Percentiles rank a stretch among this genome's conserved stretches.
These are phyloP conservation scores for Phasia obesa DNA, from an alignment of 2,888 invertebrate species.

Conservation along the genomic window DNA sequence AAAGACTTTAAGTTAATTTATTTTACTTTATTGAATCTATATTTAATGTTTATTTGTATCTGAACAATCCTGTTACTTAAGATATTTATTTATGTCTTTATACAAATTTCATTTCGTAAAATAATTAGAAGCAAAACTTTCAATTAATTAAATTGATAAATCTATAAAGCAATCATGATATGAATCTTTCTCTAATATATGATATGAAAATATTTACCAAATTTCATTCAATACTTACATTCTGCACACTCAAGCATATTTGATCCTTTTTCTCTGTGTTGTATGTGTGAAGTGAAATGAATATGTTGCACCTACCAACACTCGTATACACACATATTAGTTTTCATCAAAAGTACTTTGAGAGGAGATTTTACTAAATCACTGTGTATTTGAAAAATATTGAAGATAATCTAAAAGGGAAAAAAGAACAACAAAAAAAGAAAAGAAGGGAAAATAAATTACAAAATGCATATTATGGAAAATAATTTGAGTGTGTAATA, in stretches of 20 bases:
- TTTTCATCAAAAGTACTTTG: slow-evolving; percentile 50
- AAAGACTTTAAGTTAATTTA: no score
- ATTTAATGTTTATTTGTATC: no score
- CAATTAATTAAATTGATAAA: slow-evolving; percentile 40
- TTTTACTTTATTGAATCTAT: no score
- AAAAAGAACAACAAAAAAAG: slow-evolving; percentile 15
- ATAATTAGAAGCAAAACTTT: slow-evolving; percentile 8
- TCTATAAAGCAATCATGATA: slow-evolving; percentile 11
- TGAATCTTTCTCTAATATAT: slow-evolving; percentile 5
- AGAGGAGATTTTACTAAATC: slow-evolving; percentile 60
- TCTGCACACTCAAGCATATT: neutral
- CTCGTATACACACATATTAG: slow-evolving; percentile 27
- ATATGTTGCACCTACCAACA: slow-evolving; percentile 18
- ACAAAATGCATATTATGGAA: slow-evolving; percentile 21
- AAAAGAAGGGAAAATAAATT: slow-evolving; percentile 37
- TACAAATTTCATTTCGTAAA: neutral
- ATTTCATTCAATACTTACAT: neutral
- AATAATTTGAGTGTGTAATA: neutral
- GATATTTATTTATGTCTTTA: neutral
- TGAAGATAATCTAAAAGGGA: slow-evolving; percentile 15
- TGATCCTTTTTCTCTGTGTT: no score
- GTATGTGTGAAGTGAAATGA: neutral
- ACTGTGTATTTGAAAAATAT: slow-evolving; percentile 45
- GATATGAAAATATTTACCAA: slow-evolving; percentile 8
- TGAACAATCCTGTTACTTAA: no score